A percentile compares a stretch with the other conserved stretches of the same genome.
Conservation (phyloP, 2,113 vertebrate genomes). For the Lathamus discolor region DNA sequence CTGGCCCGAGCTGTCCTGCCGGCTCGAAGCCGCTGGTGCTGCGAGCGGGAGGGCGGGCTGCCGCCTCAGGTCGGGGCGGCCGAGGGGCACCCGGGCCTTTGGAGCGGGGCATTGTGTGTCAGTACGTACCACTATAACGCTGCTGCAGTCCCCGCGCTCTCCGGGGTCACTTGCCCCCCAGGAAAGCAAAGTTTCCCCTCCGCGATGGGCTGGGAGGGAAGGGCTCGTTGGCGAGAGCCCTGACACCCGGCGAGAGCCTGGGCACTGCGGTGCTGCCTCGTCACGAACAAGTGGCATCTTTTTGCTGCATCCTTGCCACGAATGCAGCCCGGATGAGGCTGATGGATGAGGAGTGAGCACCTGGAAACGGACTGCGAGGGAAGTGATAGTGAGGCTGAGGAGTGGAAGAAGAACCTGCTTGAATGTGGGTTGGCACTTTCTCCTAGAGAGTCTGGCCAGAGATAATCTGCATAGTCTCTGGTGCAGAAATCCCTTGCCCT, state of each 20-base stretch:
- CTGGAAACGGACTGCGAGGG: not conserved
- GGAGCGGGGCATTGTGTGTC: not conserved
- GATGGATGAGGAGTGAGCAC: not conserved
- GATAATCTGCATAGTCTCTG: not conserved
- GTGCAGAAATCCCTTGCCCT: not conserved
- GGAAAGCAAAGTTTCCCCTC: not conserved
- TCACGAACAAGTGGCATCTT: not conserved
- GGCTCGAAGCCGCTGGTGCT: not conserved
- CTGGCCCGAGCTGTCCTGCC: not conserved
- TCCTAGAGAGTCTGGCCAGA: not conserved
- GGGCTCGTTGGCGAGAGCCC: accelerated
- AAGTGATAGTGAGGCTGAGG: not conserved
- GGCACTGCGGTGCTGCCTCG: accelerated
- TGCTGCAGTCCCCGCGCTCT: not conserved
- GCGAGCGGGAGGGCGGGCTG: no score
- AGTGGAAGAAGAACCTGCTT: not conserved
- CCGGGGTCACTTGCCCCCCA: accelerated
- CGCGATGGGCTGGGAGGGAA: not conserved
- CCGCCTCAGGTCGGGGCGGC: not conserved
- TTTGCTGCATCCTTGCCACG: accelerated
- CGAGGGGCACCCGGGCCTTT: accelerated
- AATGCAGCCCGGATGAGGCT: not conserved
- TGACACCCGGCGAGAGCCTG: not conserved
- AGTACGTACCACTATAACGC: accelerated
- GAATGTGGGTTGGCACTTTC: not conserved